Evolutionary conservation across 37 sponge, comb jelly and placozoan genomes (phyloP), one percentile per base, ranked within the genome.

Genomic region (Axinella damicornis): DNA sequence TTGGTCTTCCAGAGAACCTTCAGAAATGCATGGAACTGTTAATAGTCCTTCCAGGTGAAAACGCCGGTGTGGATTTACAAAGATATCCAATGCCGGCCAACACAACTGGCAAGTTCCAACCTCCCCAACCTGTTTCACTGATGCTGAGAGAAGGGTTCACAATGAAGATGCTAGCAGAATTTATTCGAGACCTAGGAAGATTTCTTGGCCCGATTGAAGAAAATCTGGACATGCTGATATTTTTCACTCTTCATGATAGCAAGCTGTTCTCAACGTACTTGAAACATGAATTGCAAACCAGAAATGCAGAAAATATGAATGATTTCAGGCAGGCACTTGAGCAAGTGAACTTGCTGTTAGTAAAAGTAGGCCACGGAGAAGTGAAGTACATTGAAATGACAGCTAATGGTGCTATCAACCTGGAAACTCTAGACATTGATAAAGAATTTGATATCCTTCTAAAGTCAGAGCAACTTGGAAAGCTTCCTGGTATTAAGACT

Each of bases 181-280:
- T 88, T 39, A 2, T 69, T 9, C 22, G 21, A 38, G 76, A 76
- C 5, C 6, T 88, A 0, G 20, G 36, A 4, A 12, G 22, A 6
- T 88, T 88, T 65, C 82, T 76, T 11, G 15, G 81, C 5, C 69
- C 81, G 0, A 32, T 88, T 0, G 11, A 81, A 19, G 82, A 54
- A 1, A 60, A 67, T 52, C 25, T 88, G 37, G 70, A 88, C 27
- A 80, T 75, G 70, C 64, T 88, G 9, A 70, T 88, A 24, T 88
- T 88, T 53, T 88, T 88, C 66, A 75, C 67, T 11, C 82, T 88
- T 28, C 69, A 88, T 27, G 46, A 76, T 2, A 82, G 89, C 39
- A 72, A 61, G 15, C 73, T 88, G 57, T 88, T 88, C 76, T 46
- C 46, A 46, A 9, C 9, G 4, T 46, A 46, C 46, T 46, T 46